Evolutionary conservation across 2,888 invertebrate species (phyloP), one percentile per base, ranked within the genome.

Genomic region (Microplitis manilae): DNA sequence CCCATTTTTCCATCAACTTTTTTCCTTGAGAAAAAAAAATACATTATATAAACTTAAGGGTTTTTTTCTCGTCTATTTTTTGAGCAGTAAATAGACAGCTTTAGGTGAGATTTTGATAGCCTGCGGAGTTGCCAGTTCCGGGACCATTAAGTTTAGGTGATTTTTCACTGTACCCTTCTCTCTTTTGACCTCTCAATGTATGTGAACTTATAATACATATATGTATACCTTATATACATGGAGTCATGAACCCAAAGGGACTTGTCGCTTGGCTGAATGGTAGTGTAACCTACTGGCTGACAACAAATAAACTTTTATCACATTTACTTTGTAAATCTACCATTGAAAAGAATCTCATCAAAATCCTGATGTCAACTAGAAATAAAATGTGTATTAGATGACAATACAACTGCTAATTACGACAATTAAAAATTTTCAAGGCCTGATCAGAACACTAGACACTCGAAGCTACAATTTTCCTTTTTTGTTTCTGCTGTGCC

Each of bases 221-320:
- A 30, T 30, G 20, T 20, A 59, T 59, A 8, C 30, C 38, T 20
- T 41, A 61, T 30, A 60, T 60, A n/a, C 39, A 8, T 61, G 9
- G 71, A 15, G 15, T 72, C 38, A 40, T 72, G 38, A 60, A 64
- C 41, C 78, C 72, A 38, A 68, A 39, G 75, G 75, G 69, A 59
- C 50, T 38, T 62, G 50, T 64, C 17, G 68, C 40, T 30, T 68
- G 41, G 20, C 17, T 62, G 78, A 76, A 73, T 75, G 38, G 50
- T 59, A 72, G 68, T 40, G 68, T 41, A 78, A 78, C 64, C 65
- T 60, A 69, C 69, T 75, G 78, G 68, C 69, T 73, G 73, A 78
- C 78, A 64, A 72, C 72, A 73, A 74, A 71, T 76, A 78, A 76
- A 78, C 76, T 79, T 77, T 77, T 50, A 77, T 77, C 77, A 71